Evolutionary conservation across 2,113 vertebrate genomes (phyloP).

Genomic region (Sialia sialis): DNA sequence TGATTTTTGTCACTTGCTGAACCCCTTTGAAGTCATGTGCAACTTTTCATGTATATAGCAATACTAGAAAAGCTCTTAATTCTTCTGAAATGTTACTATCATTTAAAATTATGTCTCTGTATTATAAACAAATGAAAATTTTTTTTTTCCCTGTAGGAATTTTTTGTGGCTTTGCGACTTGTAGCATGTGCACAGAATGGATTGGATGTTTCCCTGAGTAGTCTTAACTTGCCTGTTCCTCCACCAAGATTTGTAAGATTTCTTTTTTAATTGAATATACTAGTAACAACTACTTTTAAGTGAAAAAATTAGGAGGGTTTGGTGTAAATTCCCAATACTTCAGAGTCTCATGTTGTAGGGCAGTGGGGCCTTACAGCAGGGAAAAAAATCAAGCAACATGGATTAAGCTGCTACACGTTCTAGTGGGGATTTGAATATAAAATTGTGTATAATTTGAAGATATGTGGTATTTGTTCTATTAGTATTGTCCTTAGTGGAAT

Average conservation of each 20-base stretch:
- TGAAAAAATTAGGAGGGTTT: neutral
- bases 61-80: neutral
- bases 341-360: neutral
- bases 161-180: constrained; percentile 91
- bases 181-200: constrained; percentile 98
- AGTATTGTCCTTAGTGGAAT: neutral
- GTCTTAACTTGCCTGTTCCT: constrained; percentile 86
- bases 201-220: constrained; percentile 89
- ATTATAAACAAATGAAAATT: neutral
- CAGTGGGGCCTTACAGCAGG: neutral
- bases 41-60: neutral
- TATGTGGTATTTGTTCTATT: neutral
- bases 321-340: neutral
- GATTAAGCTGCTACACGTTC: neutral
- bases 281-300: neutral
- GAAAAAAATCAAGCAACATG: neutral
- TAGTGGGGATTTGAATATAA: neutral
- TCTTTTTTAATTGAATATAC: neutral
- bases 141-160: constrained; percentile 81
- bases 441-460: neutral
- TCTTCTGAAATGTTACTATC: neutral
- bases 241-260: constrained; percentile 95
- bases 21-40: neutral
- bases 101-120: neutral
- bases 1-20: neutral